Base-by-base conservation (phyloP, 1,140 invertebrate genomes). In the Cotesia typhae region DNA sequence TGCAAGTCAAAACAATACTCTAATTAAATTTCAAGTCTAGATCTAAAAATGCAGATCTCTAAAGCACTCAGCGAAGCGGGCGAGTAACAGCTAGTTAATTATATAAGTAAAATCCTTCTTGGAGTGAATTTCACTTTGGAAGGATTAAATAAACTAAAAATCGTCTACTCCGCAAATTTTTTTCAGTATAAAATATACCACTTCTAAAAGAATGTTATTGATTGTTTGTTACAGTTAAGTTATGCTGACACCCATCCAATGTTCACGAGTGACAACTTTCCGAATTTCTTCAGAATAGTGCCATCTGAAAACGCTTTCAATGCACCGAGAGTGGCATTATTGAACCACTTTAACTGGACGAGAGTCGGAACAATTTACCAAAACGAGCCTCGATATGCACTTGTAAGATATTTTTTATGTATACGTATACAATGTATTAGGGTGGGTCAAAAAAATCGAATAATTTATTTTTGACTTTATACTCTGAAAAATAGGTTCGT, bases 171-270 rank as follows among this genome's bases (percentile, higher is more conserved):
- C 2, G 28, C 28, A 28, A 0, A 28, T 28, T 28, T 28, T 28
- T 28, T 28, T 28, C 2, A 3, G 28, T 28, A 3, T 28, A 36
- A 57, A 60, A 60, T 60, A 4, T 6, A 28, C 5, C 38, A 4
- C 10, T 38, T 6, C 3, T 38, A n/a, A 51, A 12, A 12, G 7
- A 14, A 12, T 20, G 4, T 38, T n/a, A n/a, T 5, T 65, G 74
- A 67, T 36, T 79, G 79, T 79, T 51, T 83, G 74, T 89, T 89
- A 6, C 90, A 99, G 93, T 87, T 99, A 28, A 98, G 97, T 2
- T 99, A 99, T 84, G 97, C 96, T 2, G 98, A 99, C 85, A 99
- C 97, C 12, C 96, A 99, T 88, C 97, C 98, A 1, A 97, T 98
- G 93, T 98, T 99, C 87, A 97, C 96, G 0, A 94, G 93, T 80